Conservation (phyloP, 92 coral and sea anemone species). For the Phenganax marumi region DNA sequence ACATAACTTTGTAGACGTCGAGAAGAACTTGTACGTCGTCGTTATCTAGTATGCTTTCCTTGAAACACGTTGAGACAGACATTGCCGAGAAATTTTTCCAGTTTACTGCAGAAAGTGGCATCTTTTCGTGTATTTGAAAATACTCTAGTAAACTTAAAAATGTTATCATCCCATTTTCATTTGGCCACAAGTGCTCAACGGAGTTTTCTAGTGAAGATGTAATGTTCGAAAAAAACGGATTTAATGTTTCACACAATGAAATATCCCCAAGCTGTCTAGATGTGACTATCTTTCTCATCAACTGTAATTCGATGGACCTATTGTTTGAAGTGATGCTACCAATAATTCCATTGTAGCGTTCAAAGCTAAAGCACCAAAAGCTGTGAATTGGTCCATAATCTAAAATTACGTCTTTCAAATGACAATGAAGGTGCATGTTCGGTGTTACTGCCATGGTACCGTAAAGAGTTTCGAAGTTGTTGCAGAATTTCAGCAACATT, state of each 20-base stretch:
- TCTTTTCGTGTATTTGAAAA: background rate
- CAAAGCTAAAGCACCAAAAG: too few species aligned
- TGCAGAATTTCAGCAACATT: constrained; percentile 59
- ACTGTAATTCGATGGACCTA: constrained; percentile 52
- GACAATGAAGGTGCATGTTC: constrained; percentile 64
- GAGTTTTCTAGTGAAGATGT: background rate
- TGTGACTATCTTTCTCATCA: constrained; percentile 51
- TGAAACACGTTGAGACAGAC: constrained; percentile 15
- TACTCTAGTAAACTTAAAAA: constrained; percentile 1
- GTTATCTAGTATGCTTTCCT: constrained; percentile 12
- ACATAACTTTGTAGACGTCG: constrained; percentile 3
- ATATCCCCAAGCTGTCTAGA: constrained; percentile 28
- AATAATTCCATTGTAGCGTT: constrained; percentile 59
- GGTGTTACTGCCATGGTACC: constrained; percentile 58
- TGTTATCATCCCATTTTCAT: background rate
- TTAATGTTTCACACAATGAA: constrained; percentile 13
- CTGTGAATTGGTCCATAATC: constrained; percentile 63
- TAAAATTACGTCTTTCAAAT: constrained; percentile 52
- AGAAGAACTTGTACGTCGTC: background rate
- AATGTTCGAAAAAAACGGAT: background rate
- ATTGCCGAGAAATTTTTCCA: constrained; percentile 17
- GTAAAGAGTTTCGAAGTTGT: constrained; percentile 51
- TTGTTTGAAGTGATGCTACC: constrained; percentile 58
- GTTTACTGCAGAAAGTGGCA: background rate
- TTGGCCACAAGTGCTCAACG: background rate